A percentile compares a stretch with the other conserved stretches of the same genome.
Evolutionary conservation across 2,888 invertebrate species (phyloP).

Genomic region (Agrotis segetum): DNA sequence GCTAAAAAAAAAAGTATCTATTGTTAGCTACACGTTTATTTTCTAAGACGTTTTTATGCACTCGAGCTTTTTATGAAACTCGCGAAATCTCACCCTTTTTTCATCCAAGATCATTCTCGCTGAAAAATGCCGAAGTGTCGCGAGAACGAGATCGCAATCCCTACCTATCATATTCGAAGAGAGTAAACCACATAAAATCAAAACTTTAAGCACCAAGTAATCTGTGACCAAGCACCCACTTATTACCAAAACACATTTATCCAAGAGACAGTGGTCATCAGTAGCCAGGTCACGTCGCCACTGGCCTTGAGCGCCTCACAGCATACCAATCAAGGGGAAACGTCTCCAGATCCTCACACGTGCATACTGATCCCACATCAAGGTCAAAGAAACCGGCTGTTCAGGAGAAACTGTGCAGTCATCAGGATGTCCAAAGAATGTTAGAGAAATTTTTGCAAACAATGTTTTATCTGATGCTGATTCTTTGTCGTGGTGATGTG

Average conservation of each 20-base stretch:
- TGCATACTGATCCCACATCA: conserved; percentile 51
- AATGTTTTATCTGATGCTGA: conserved; percentile 45
- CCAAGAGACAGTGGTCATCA: conserved; percentile 29
- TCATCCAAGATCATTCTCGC: too few species aligned
- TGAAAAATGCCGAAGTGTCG: too few species aligned
- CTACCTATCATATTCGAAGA: neutral
- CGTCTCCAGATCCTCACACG: conserved; percentile 55
- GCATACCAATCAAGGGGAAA: conserved; percentile 65
- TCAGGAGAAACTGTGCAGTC: conserved; percentile 65
- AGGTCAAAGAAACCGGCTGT: conserved; percentile 54
- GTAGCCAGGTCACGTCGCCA: conserved; percentile 20
- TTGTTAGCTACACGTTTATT: too few species aligned
- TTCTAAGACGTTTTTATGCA: too few species aligned
- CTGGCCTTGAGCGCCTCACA: conserved; percentile 61
- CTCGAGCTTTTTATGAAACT: too few species aligned
- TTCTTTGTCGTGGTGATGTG: conserved; percentile 8
- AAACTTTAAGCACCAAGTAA: neutral
- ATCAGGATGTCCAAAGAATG: conserved; percentile 57
- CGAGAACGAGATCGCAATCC: too few species aligned
- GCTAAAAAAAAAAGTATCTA: too few species aligned
- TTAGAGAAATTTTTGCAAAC: conserved; percentile 52
- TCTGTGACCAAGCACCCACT: conserved; percentile 30
- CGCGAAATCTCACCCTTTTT: too few species aligned
- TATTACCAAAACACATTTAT: conserved; percentile 38
- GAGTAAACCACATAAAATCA: conserved; percentile 1